These are phyloP conservation scores for Laupala kohalensis DNA, from an alignment of 1,140 invertebrate species.

Conservation along the genomic window DNA sequence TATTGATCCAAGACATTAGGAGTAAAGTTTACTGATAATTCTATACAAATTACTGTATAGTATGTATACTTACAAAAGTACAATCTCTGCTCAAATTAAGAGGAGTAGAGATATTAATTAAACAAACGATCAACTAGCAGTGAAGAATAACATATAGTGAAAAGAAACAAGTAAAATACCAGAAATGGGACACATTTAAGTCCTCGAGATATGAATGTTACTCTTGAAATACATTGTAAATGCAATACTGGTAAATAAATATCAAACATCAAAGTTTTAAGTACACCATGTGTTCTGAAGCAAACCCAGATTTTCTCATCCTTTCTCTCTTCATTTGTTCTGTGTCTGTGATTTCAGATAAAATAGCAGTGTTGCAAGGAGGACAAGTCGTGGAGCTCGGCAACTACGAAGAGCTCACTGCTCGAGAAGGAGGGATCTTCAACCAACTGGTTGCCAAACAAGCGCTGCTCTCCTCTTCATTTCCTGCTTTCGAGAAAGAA, in stretches of 20 bases:
- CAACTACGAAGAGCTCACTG: conserved; percentile 55
- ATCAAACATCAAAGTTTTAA: neutral
- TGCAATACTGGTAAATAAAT: too few relatives aligned
- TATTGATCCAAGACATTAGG: too few relatives aligned
- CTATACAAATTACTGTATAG: too few relatives aligned
- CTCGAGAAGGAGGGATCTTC: conserved; percentile 40
- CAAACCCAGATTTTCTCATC: neutral
- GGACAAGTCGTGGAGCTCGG: conserved; percentile 76
- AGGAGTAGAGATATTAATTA: too few relatives aligned
- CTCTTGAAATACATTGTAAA: neutral
- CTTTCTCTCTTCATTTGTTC: neutral
- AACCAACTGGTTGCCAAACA: conserved; percentile 52
- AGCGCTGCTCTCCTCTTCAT: conserved; percentile 29
- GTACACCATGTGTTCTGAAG: neutral
- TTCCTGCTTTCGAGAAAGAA: neutral
- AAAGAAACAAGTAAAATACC: too few relatives aligned
- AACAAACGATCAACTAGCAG: too few relatives aligned
- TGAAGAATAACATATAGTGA: too few relatives aligned
- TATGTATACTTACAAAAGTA: too few relatives aligned
- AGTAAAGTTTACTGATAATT: too few relatives aligned
- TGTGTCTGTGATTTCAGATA: conserved; percentile 34
- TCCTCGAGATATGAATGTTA: neutral
- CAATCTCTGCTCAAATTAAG: too few relatives aligned
- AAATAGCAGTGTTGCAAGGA: conserved; percentile 76
- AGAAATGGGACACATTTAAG: neutral